Percentiles rank a stretch among this genome's conserved stretches.
Evolutionary conservation across 2,797 vertebrate genomes (phyloP).

Genomic region (Austrolebias charrua): DNA sequence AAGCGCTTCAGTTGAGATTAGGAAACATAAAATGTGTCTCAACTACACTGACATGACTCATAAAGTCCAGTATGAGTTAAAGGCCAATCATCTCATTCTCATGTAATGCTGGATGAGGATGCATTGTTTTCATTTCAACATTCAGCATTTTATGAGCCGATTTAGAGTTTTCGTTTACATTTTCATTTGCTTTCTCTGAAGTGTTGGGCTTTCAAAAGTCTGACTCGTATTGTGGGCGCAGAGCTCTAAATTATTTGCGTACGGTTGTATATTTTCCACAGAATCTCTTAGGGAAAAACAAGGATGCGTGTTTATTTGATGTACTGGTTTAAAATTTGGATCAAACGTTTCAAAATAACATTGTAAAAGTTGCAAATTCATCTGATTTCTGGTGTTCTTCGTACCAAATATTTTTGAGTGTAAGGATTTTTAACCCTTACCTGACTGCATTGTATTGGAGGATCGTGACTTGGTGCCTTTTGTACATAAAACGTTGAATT

Average conservation of each 20-base stretch:
- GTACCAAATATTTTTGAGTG: background rate
- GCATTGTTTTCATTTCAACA: background rate
- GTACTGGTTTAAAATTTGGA: slow-evolving; percentile 26
- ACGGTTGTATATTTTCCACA: slow-evolving; percentile 55
- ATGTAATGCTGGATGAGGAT: too few relatives aligned
- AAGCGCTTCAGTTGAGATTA: slow-evolving; percentile 5
- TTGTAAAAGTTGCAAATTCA: background rate
- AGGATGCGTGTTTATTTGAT: slow-evolving; percentile 26
- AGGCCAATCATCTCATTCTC: too few relatives aligned
- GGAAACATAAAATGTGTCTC: background rate
- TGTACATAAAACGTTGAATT: slow-evolving; percentile 55
- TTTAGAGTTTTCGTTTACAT: background rate
- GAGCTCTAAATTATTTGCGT: slow-evolving; percentile 54
- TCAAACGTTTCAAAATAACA: slow-evolving; percentile 15
- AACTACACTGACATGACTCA: background rate
- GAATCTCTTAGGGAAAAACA: slow-evolving; percentile 27
- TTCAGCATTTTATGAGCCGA: background rate
- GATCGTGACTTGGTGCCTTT: slow-evolving; percentile 26
- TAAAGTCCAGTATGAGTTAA: background rate
- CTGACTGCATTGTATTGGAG: background rate
- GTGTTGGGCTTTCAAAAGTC: background rate
- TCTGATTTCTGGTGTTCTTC: slow-evolving; percentile 4
- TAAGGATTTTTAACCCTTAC: background rate
- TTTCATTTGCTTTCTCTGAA: background rate
- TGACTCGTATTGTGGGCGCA: background rate